Base-by-base conservation (phyloP, 2,113 vertebrate species). In the Sinocyclocheilus anophthalmus region DNA sequence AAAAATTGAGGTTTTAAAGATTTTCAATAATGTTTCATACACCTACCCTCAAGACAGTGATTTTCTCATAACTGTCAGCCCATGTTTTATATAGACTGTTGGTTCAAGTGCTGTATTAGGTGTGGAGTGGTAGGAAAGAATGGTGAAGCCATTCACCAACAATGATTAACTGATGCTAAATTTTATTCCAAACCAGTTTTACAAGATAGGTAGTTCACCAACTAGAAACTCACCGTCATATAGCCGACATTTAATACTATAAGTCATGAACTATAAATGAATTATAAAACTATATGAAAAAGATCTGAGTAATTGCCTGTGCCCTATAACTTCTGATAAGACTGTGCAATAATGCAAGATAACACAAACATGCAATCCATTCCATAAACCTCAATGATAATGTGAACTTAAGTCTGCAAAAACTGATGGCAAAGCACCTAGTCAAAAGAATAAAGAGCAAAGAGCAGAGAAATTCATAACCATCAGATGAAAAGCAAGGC, bases 341-440 rank as follows among this genome's bases (percentile, higher is more conserved):
- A 10, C 76, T 65, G 76, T 72, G 81, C 87, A 83, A 85, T 83
- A 84, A 69, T 14, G 12, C 7, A 11, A 84, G 69, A 24, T 84
- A 81, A 81, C 77, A 69, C 26, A 72, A 53, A 63, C 67, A 85
- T 85, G 85, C 76, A 85, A 87, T 30, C 39, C 24, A 39, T 50
- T 33, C 30, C 57, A 76, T 84, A 63, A 86, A 84, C 18, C 37
- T 55, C 8, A 53, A 18, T 55, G 76, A 80, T 75, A 79, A 22
- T 50, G 55, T 22, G 33, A 83, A 85, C 63, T 53, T 73, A n/a
- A 24, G 45, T 42, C 76, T 55, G 72, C 55, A 57, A 7, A 79
- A 80, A 86, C 50, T 33, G 55, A 67, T 84, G 33, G n/a, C 24
- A 83, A 70, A 45, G 39, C 16, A 76, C 12, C 42, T 22, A 59